Percentiles rank a stretch among this genome's conserved stretches.
These are phyloP conservation scores for Marcusenius ussheri DNA, from an alignment of 2,113 vertebrate genomes.

Conservation along the genomic window DNA sequence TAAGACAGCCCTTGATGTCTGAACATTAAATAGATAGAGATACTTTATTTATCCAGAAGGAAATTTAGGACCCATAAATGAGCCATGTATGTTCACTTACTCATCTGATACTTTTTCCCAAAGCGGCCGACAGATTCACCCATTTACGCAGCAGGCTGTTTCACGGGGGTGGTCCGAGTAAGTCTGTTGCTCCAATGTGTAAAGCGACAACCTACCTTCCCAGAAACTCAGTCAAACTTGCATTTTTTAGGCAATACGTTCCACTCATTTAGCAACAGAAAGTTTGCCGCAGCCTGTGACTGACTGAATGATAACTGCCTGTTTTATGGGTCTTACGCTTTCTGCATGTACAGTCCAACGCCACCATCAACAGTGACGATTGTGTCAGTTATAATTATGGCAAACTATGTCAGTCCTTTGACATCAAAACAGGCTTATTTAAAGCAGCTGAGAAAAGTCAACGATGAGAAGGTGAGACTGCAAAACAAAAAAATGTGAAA, in stretches of 20 bases:
- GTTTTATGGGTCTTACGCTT: neutral
- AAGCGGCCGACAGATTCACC: neutral
- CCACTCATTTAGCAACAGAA: neutral
- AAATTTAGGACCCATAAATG: too few relatives aligned
- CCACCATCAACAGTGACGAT: neutral
- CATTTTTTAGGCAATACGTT: neutral
- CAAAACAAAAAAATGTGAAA: neutral
- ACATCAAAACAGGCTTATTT: neutral
- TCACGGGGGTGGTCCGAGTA: neutral
- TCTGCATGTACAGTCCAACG: neutral
- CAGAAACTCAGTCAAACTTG: neutral
- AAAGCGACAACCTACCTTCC: neutral
- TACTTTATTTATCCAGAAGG: too few relatives aligned
- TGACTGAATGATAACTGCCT: neutral
- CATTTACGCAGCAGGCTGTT: neutral
- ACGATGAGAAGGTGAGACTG: neutral
- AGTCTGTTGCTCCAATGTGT: neutral
- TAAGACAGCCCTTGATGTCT: neutral
- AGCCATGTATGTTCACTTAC: neutral
- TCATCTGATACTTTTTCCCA: neutral
- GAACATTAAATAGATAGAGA: too few relatives aligned
- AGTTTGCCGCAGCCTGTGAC: neutral
- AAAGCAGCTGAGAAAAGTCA: neutral
- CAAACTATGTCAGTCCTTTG: neutral
- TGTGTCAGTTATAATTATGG: neutral